Evolutionary conservation across 2,888 invertebrate species (phyloP), one percentile per base, ranked within the genome.

Genomic region (Allophyes oxyacanthae): DNA sequence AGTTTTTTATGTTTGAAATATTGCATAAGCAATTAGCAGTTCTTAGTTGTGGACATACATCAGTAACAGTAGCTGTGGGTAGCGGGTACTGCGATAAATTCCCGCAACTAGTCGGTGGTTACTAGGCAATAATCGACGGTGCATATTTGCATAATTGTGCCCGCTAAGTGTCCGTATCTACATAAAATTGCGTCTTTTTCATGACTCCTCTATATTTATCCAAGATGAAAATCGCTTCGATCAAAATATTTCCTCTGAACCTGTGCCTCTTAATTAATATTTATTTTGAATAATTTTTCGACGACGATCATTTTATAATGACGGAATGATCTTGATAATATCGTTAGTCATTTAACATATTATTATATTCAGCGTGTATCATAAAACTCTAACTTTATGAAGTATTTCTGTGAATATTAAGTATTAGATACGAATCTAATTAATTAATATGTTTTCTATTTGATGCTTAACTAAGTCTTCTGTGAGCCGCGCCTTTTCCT

Each of bases 161-260:
- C 78, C 85, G 84, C 83, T 89, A 91, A 92, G 91, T 89, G 90
- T 90, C 83, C 72, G 80, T 84, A 92, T 92, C 90, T 92, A 87
- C 92, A 93, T 92, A 89, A 92, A 91, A 92, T 90, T 91, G 89
- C 88, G 78, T 87, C 84, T 90, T 90, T 90, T 91, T 90, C 85
- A 86, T 79, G 81, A 81, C 75, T 85, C 83, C 86, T 85, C 85
- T 88, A 87, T 88, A 89, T 87, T 89, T 89, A 88, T 78, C 82
- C 77, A 66, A 65, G 81, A 85, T 86, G 84, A 83, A 87, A 85
- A 87, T 83, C 74, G 72, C 72, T 80, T 70, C 62, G 68, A 82
- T 81, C 79, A 75, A 72, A 74, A 77, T 73, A 75, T 75, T 81
- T 79, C 74, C 77, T 77, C 59, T 67, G 66, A 64, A 64, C 66